Evolutionary conservation across 2,797 vertebrate genomes (phyloP).

Genomic region (Furcifer pardalis): DNA sequence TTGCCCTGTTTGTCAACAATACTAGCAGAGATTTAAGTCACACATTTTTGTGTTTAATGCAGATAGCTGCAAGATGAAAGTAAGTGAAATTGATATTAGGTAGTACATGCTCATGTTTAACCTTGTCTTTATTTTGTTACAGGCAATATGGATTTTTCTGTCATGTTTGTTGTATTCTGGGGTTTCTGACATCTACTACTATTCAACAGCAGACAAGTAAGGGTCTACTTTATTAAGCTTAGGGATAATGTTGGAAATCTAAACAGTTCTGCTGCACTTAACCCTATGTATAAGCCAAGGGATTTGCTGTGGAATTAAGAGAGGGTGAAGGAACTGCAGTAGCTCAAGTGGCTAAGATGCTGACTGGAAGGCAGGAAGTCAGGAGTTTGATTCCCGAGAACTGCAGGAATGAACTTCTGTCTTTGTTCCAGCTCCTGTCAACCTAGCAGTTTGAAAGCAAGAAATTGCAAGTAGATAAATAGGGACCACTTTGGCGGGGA

Average conservation of each 20-base stretch:
- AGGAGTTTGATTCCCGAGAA: too few relatives aligned
- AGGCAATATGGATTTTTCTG: conserved; percentile 76
- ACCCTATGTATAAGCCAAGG: conserved; percentile 17
- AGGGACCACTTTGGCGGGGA: too few relatives aligned
- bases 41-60: conserved; percentile 45
- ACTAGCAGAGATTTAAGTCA: conserved; percentile 12
- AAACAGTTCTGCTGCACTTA: conserved; percentile 27
- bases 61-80: conserved; percentile 36
- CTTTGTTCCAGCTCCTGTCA: too few relatives aligned
- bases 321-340: too few relatives aligned
- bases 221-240: conserved; percentile 49
- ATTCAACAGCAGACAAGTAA: conserved; percentile 81
- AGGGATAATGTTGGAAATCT: conserved; percentile 31
- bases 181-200: conserved; percentile 70
- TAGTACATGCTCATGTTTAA: conserved; percentile 37
- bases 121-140: conserved; percentile 56
- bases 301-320: not conserved
- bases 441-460: too few relatives aligned
- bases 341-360: too few relatives aligned
- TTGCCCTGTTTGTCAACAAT: conserved; percentile 43
- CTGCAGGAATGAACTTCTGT: too few relatives aligned
- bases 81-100: conserved; percentile 39
- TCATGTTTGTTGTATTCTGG: conserved; percentile 68
- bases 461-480: too few relatives aligned
- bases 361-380: too few relatives aligned